Evolutionary conservation across 2,888 invertebrate genomes (phyloP), one percentile per base, ranked within the genome.

Genomic region (Catocala sponsa): DNA sequence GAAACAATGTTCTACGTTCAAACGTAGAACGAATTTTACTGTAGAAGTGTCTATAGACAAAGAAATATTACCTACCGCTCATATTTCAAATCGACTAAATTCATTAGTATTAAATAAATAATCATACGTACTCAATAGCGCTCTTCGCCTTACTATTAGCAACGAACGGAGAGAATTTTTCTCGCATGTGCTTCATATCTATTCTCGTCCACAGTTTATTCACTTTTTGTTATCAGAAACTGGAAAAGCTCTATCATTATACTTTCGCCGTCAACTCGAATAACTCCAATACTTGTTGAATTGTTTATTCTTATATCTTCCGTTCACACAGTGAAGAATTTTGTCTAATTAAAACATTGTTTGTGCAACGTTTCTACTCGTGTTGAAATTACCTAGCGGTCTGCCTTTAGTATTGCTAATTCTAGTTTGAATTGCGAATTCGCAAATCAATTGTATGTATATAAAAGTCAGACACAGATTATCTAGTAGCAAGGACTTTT

Each of bases 121-220:
- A 74, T 59, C 57, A 69, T 60, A 43, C 49, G 44, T 44, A 53
- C 54, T 50, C 68, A 43, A 49, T 59, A 43, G 43, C 33, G 13
- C 7, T 62, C 52, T 48, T 72, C 53, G 58, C 53, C 65, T 54
- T 71, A 61, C 56, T 65, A 62, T 48, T 52, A 67, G 64, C 49
- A 55, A 53, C 41, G 64, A 32, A 54, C 67, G 72, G 50, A 64
- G 63, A 51, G 48, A 73, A 51, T 67, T 74, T 66, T 71, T 63
- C 64, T 25, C 59, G 56, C 61, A 74, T 64, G 50, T 58, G 59
- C 52, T 68, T 65, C 44, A 65, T 65, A 56, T 61, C 63, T 72
- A 65, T 73, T 72, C 55, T 51, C 48, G 57, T 63, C 63, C 52
- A 38, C 38, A 51, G 63, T 65, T 61, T 53, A 50, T 75, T 63